Base-by-base conservation (phyloP, 2,797 vertebrate species). In the Lepilemur septentrionalis region DNA sequence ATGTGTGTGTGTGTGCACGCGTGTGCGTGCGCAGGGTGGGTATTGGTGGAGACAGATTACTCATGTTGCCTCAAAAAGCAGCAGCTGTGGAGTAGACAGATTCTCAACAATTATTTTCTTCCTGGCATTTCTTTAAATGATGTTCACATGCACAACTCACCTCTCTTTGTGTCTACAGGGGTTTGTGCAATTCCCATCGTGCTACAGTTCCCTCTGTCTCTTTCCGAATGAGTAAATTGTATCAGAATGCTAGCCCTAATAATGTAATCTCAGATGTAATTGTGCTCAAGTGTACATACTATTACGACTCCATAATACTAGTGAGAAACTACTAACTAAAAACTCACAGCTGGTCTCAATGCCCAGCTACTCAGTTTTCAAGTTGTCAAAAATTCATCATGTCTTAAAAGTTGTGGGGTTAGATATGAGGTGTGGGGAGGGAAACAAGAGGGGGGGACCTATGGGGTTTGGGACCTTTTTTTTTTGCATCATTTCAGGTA, bases 21-120 rank as follows among this genome's bases (percentile, higher is more conserved):
- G 6, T 3, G 11, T 3, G 55, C 7, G 0, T n/a, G 7, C 0
- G 5, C 9, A 28, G 48, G 14, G 35, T 12, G 1, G 38, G 22
- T 14, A 6, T 23, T 67, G 35, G 17, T 9, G 5, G 46, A 46
- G 12, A n/a, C 0, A 17, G 32, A 32, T 80, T 23, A n/a, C 43
- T 72, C 28, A n/a, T 10, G 20, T 35, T 75, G 75, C 79, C 11
- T 93, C 75, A 25, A 28, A 80, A 78, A 75, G 32, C 52, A 93
- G 41, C 0, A 5, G n/a, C 79, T 93, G 43, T 65, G 48, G 23
- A 13, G 14, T 11, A 23, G 28, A 69, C 38, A 32, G 57, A 7
- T 75, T 93, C 84, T 78, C 17, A 43, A 69, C 30, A 57, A 17
- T n/a, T 79, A 35, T 25, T 79, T 70, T 63, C 63, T 78, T 83